Evolutionary conservation across 2,797 vertebrate species (phyloP).

Genomic region (Enteromius unitaeniatus): DNA sequence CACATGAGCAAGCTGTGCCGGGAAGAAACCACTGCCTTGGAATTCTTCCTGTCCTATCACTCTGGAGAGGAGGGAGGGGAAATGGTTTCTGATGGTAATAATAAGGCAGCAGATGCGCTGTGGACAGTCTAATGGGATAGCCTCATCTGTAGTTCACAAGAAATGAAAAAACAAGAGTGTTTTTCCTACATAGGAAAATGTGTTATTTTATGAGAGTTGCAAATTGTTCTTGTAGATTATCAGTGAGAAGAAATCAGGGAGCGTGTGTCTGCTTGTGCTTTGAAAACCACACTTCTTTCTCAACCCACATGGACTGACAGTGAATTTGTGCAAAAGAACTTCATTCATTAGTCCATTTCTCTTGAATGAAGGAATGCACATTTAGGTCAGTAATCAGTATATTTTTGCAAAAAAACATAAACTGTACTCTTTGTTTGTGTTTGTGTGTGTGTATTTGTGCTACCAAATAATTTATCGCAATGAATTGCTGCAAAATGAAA

Average conservation of each 20-base stretch:
- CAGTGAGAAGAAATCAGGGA: not conserved
- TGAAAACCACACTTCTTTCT: slow-evolving; percentile 7
- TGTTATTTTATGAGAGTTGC: not conserved
- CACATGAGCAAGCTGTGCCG: not conserved
- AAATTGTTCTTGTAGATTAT: slow-evolving; percentile 9
- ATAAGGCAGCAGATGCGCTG: slow-evolving; percentile 63
- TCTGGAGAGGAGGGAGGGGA: not conserved
- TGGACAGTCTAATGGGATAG: slow-evolving; percentile 65
- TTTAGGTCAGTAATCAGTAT: too few species aligned
- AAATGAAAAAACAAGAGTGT: slow-evolving; percentile 11
- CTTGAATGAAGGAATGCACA: too few species aligned
- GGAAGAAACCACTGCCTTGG: not conserved
- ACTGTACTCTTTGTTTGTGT: too few species aligned
- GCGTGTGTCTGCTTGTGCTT: not conserved
- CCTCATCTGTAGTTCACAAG: slow-evolving; percentile 66
- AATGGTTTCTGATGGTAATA: slow-evolving; percentile 59
- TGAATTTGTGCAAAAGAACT: not conserved
- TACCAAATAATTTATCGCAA: too few species aligned
- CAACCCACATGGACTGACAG: slow-evolving; percentile 11
- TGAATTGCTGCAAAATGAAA: too few species aligned
- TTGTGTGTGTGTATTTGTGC: too few species aligned
- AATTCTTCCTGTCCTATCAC: slow-evolving; percentile 4
- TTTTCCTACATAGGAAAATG: not conserved
- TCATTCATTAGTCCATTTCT: not conserved
- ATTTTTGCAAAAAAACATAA: too few species aligned